Conservation (phyloP, 2,888 invertebrate species). For the Eubasilissa splendida region DNA sequence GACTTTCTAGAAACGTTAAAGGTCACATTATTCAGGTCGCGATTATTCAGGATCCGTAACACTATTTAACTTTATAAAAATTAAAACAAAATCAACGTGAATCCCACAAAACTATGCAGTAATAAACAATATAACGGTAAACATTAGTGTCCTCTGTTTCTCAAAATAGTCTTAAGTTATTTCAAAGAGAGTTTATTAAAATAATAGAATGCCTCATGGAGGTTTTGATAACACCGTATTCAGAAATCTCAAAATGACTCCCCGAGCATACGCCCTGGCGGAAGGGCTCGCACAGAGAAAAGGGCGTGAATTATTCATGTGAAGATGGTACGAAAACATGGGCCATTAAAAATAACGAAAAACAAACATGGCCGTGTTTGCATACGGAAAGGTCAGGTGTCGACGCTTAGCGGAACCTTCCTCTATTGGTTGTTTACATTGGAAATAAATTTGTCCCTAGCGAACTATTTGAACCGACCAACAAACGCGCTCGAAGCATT, state of each 20-base stretch:
- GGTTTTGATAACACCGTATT: background rate
- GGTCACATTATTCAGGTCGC: no score
- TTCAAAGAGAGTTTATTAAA: no score
- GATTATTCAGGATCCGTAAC: no score
- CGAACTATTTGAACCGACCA: slow-evolving; percentile 18
- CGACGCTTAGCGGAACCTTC: slow-evolving; percentile 48
- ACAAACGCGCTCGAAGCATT: no score
- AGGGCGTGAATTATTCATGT: slow-evolving; percentile 37
- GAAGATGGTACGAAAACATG: slow-evolving; percentile 27
- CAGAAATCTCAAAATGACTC: slow-evolving; percentile 28
- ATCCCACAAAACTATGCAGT: no score
- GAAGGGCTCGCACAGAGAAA: slow-evolving; percentile 15
- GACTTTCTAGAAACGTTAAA: no score
- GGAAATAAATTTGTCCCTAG: slow-evolving; percentile 54
- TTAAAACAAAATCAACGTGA: no score
- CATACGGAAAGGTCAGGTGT: slow-evolving; percentile 54
- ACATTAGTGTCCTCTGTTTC: no score
- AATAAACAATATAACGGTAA: no score
- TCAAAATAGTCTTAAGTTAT: no score
- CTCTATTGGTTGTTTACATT: slow-evolving; percentile 51
- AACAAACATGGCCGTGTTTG: slow-evolving; percentile 47
- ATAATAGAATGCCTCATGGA: no score
- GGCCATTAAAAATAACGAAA: slow-evolving; percentile 45
- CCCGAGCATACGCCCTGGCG: background rate
- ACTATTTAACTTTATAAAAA: no score